Base-by-base conservation (phyloP, 2,888 invertebrate genomes). In the Pterobdella sp. region DNA sequence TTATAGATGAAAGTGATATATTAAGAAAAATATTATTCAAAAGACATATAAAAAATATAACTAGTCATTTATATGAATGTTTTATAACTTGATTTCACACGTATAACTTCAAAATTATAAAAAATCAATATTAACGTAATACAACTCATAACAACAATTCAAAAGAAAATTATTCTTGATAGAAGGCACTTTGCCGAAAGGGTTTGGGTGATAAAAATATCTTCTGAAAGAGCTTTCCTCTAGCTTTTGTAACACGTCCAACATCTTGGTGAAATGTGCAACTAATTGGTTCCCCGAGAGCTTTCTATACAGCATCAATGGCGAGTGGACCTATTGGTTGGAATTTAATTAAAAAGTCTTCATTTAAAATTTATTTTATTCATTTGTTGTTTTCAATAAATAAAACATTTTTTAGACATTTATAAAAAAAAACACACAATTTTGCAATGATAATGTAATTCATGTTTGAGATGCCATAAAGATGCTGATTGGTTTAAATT, bases 101-200 rank as follows among this genome's bases (percentile, higher is more conserved):
- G n/a, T n/a, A 42, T 42, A 42, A 14, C 22, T 42, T 14, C 7
- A 42, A 42, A 42, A 42, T 42, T 22, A 42, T 42, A 42, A 42
- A 64, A 75, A 77, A 29, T 72, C 70, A 26, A 77, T 74, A 64
- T 77, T 77, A 32, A 77, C 49, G 68, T 76, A 77, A 63, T 77
- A 77, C 14, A 77, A 37, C 60, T 77, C 77, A 42, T 77, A 77
- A 52, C 77, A 77, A 35, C 77, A 77, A 3, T 75, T 77, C 32
- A 77, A 42, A 14, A 49, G 60, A 32, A 74, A 73, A 22, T 76
- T 76, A 1, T 74, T 75, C 3, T 74, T 67, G 18, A 49, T 22
- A 7, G 78, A 78, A 3, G 72, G 72, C 67, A 76, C 77, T 31
- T 52, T 68, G 14, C 78, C 78, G 34, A 73, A 60, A 0, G 77